These are phyloP conservation scores for Pammene aurita DNA, from an alignment of 2,888 invertebrate genomes.

Conservation along the genomic window DNA sequence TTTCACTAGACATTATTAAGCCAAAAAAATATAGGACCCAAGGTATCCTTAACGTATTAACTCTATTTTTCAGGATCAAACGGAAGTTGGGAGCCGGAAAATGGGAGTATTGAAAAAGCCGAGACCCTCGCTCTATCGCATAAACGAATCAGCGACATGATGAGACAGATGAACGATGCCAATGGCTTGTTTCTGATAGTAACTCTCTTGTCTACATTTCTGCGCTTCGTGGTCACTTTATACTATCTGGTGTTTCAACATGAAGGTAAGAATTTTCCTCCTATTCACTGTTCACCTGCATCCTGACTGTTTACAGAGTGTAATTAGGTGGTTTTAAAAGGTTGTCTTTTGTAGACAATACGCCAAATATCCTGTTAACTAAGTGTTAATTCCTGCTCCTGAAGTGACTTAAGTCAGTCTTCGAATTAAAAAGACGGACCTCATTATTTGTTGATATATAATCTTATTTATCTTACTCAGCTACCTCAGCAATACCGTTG, in stretches of 20 bases:
- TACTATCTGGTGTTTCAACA: conserved; percentile 69
- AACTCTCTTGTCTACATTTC: conserved; percentile 65
- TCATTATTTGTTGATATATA: too few relatives aligned
- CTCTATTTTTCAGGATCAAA: conserved; percentile 1
- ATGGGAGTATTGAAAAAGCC: background rate
- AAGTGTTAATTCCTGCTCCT: too few relatives aligned
- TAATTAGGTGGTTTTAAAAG: too few relatives aligned
- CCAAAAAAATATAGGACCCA: too few relatives aligned
- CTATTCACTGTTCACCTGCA: too few relatives aligned
- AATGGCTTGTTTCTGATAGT: conserved; percentile 66
- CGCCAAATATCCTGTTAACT: too few relatives aligned
- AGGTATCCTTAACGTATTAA: background rate
- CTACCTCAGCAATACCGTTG: background rate
- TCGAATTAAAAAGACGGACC: too few relatives aligned
- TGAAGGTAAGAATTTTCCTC: conserved; percentile 49
- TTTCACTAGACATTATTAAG: too few relatives aligned
- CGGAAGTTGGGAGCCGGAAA: background rate
- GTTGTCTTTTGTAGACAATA: too few relatives aligned
- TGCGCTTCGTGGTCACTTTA: conserved; percentile 78
- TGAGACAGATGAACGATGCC: conserved; percentile 64
- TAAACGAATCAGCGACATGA: conserved; percentile 66
- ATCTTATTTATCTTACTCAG: background rate
- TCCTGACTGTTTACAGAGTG: too few relatives aligned
- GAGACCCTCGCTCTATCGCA: conserved; percentile 58
- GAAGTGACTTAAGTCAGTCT: too few relatives aligned